A percentile compares a stretch with the other conserved stretches of the same genome.
Evolutionary conservation across 2,113 vertebrate species (phyloP).

Genomic region (Benitochromis conjunctus): DNA sequence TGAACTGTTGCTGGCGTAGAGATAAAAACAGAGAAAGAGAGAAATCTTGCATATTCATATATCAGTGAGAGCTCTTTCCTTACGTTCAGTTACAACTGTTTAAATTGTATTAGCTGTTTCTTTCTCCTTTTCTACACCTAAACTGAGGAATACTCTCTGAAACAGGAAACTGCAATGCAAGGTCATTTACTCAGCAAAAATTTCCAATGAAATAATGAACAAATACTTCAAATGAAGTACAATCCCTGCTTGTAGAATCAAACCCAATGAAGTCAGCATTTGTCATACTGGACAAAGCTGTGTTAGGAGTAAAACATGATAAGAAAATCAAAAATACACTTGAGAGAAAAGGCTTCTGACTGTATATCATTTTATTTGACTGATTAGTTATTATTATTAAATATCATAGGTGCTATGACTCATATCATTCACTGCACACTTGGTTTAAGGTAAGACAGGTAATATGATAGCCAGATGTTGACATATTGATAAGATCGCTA

Average conservation of each 20-base stretch:
- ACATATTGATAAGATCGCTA: background rate
- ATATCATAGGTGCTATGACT: background rate
- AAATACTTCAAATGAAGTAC: background rate
- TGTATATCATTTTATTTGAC: background rate
- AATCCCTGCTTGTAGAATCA: background rate
- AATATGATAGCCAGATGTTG: background rate
- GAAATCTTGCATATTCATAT: background rate
- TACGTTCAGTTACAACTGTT: background rate
- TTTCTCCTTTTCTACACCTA: background rate
- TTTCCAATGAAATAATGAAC: background rate
- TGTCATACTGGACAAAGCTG: background rate
- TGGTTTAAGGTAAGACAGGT: background rate
- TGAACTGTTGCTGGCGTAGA: background rate
- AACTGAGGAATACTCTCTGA: background rate
- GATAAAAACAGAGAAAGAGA: background rate
- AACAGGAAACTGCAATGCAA: background rate
- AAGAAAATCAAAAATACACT: background rate
- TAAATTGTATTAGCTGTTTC: accelerated
- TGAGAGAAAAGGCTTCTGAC: background rate
- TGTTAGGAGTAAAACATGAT: background rate
- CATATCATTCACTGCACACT: background rate
- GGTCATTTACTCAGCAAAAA: background rate
- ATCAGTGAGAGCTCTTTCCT: accelerated
- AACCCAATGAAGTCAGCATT: background rate
- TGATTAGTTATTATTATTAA: background rate